phyloP scores from a whole-genome alignment of 2,797 vertebrate species.

The Toxotes lorentzi region DNA sequence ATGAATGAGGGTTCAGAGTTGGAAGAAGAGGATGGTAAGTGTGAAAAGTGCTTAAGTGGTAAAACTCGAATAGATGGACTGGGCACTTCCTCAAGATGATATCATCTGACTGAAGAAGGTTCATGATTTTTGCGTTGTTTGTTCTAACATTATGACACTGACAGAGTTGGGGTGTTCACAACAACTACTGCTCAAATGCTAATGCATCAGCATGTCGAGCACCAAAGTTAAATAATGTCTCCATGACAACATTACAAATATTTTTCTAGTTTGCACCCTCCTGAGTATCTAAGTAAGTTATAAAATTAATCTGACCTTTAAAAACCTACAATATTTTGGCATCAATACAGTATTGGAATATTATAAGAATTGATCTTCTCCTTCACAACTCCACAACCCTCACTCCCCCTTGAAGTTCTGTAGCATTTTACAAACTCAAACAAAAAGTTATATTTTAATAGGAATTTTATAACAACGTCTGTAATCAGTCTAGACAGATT shows the following conservation, averaged over 20 bases:
- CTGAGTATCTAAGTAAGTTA: not conserved
- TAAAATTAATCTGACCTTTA: slow-evolving; percentile 12
- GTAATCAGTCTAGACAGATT: not conserved
- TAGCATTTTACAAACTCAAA: not conserved
- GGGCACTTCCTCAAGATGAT: slow-evolving; percentile 25
- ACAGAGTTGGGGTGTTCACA: not conserved
- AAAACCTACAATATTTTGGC: not conserved
- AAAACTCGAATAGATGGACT: slow-evolving; percentile 27
- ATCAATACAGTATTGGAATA: not conserved
- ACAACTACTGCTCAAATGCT: not conserved
- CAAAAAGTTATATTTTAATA: not conserved
- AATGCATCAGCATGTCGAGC: not conserved
- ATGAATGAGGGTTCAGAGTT: slow-evolving; percentile 52
- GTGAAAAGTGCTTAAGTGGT: slow-evolving; percentile 57
- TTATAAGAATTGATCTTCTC: not conserved
- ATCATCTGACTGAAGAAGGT: not conserved
- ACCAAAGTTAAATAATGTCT: slow-evolving; percentile 2
- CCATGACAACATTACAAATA: slow-evolving; percentile 13
- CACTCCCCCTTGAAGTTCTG: not conserved
- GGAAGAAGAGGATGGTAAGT: slow-evolving; percentile 55
- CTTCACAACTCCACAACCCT: not conserved
- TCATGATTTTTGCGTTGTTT: not conserved
- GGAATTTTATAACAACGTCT: not conserved
- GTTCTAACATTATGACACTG: not conserved
- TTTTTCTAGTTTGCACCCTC: slow-evolving; percentile 1